Evolutionary conservation across 1,140 invertebrate species (phyloP), one percentile per base, ranked within the genome.

Genomic region (Heliconius hermathena): DNA sequence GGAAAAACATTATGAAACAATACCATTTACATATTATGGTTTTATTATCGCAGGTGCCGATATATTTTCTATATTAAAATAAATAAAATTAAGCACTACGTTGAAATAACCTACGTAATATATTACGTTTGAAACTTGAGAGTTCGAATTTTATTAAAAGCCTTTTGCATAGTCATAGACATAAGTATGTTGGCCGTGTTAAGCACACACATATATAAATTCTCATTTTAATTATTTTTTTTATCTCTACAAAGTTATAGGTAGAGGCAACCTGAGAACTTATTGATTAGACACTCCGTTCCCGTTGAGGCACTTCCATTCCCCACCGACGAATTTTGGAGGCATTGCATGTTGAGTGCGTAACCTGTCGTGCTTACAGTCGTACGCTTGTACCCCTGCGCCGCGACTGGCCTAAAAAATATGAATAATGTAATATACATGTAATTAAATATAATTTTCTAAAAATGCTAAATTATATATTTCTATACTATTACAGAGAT

Each of bases 1-100:
- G 74, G 74, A 76, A 71, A 76, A 76, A 76, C 74, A 76, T 76
- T 71, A 71, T 18, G 60, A 71, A 76, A 71, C 46, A 71, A 76
- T 76, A 76, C 20, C 33, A 76, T 76, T 76, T 76, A 41, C 74
- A 76, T 70, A 71, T 46, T 29, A 66, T 66, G 38, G 74, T 49
- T 71, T 70, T 49, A 76, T 76, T 76, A 76, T 49, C 74, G 13
- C 60, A 66, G 60, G 60, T 66, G 60, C 22, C 26, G 60, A 3
- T 66, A 66, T 66, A 66, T 29, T 66, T 57, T 66, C 60, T 29
- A 22, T 66, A 66, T 66, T 66, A 13, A 66, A 66, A 66, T 66
- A 66, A 66, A 66, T 66, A 66, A 29, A 66, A 66, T 66, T 22
- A 57, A 57, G 6, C n/a, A 57, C 54, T 20, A 20, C 52, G 52